Percentiles rank a stretch among this genome's conserved stretches.
Conservation (phyloP, 2,888 invertebrate species). For the Agrotis segetum region DNA sequence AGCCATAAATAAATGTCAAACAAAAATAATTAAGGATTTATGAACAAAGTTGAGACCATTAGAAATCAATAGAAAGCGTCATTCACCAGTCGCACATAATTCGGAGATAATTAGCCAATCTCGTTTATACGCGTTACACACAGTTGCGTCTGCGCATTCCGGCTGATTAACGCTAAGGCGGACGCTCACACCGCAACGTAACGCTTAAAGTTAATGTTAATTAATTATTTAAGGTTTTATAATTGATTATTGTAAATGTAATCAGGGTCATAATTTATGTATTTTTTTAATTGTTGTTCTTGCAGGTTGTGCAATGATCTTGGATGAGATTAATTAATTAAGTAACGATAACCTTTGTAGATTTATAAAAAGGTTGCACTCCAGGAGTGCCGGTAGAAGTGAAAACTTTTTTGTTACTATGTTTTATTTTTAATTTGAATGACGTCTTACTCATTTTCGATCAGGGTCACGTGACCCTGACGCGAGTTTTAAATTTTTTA, state of each 20-base stretch:
- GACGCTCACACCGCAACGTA: slow-evolving; percentile 47
- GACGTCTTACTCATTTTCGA: too few species aligned
- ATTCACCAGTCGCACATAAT: slow-evolving; percentile 66
- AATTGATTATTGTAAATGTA: slow-evolving; percentile 3
- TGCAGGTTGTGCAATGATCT: slow-evolving; percentile 1
- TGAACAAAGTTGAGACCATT: slow-evolving; percentile 54
- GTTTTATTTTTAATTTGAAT: too few species aligned
- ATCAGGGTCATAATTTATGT: slow-evolving; percentile 17
- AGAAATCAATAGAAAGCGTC: slow-evolving; percentile 72
- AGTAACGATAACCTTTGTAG: background rate
- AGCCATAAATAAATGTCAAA: background rate
- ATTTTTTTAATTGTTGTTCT: background rate
- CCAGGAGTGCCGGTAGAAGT: too few species aligned
- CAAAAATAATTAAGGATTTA: slow-evolving; percentile 24
- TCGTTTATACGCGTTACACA: slow-evolving; percentile 70
- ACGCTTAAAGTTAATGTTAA: background rate
- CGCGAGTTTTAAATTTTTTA: too few species aligned
- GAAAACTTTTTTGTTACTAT: too few species aligned
- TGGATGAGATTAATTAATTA: slow-evolving; percentile 22
- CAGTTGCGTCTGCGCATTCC: slow-evolving; percentile 62
- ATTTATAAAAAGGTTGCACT: too few species aligned
- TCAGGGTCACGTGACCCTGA: too few species aligned
- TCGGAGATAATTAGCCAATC: slow-evolving; percentile 75
- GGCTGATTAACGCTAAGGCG: slow-evolving; percentile 67
- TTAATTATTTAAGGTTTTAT: slow-evolving; percentile 11